These are phyloP conservation scores for Napeogenes sylphis DNA, from an alignment of 2,888 invertebrate genomes.

Conservation along the genomic window DNA sequence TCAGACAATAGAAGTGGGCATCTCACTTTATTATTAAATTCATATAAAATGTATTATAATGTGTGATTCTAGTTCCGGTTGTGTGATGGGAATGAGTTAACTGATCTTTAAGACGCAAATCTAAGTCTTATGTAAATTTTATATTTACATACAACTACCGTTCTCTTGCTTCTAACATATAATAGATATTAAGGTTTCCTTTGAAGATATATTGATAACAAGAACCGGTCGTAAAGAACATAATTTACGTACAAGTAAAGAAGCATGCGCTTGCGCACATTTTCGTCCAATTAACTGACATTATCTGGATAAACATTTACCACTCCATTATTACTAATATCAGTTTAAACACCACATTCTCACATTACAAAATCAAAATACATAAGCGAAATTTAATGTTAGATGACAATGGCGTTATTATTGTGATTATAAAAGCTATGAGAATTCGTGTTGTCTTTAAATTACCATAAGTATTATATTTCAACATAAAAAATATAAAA, in stretches of 20 bases:
- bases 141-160: constrained; percentile 26
- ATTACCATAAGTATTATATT: constrained; percentile 4
- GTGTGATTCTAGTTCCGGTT: constrained; percentile 74
- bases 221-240: constrained; percentile 13
- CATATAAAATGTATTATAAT: constrained; percentile 78
- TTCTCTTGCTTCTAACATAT: constrained; percentile 2
- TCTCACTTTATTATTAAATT: constrained; percentile 75
- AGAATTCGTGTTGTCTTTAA: constrained; percentile 10
- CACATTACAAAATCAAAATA: constrained; percentile 32
- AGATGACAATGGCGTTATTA: constrained; percentile 31
- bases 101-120: constrained; percentile 53
- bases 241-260: constrained; percentile 52
- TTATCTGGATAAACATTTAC: constrained; percentile 34
- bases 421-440: constrained; percentile 28
- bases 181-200: background rate
- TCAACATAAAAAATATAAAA: too few relatives aligned
- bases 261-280: constrained; percentile 40
- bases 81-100: constrained; percentile 69
- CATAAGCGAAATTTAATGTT: constrained; percentile 34
- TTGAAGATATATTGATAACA: too few relatives aligned
- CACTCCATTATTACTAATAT: constrained; percentile 25
- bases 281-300: constrained; percentile 62
- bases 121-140: constrained; percentile 21
- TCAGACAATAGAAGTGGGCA: constrained; percentile 64
- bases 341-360: constrained; percentile 46